These are phyloP conservation scores for Parnassius mnemosyne DNA, from an alignment of 2,888 invertebrate species.

Conservation along the genomic window DNA sequence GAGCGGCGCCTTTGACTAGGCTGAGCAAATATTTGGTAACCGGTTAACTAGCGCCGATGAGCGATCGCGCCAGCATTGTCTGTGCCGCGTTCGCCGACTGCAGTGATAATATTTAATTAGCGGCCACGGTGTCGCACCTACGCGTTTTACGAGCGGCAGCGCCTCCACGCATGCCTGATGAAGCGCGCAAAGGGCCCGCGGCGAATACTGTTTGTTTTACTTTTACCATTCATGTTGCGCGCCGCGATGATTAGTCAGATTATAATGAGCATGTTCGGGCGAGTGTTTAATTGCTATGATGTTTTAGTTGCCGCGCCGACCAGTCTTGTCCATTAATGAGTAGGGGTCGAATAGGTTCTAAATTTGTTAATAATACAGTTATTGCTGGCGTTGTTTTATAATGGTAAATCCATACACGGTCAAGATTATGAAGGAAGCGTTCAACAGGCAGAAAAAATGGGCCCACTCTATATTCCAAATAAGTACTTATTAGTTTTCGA, in stretches of 20 bases:
- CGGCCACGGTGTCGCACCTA: constrained; percentile 71
- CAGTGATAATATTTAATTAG: constrained; percentile 79
- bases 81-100: constrained; percentile 56
- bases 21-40: constrained; percentile 72
- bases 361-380: too few species aligned
- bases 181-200: constrained; percentile 60
- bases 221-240: constrained; percentile 52
- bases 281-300: constrained; percentile 43
- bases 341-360: too few species aligned
- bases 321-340: background rate
- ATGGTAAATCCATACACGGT: background rate
- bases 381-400: background rate
- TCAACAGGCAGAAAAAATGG: too few species aligned
- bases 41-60: constrained; percentile 73
- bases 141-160: constrained; percentile 29
- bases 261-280: constrained; percentile 55
- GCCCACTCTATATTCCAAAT: too few species aligned
- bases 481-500: too few species aligned
- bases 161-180: constrained; percentile 50
- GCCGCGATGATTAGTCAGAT: constrained; percentile 58
- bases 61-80: constrained; percentile 70
- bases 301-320: constrained; percentile 4
- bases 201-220: constrained; percentile 62
- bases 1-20: constrained; percentile 72
- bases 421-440: too few species aligned